These are phyloP conservation scores for Sus scrofa DNA, from an alignment of 2,113 vertebrate species.

Conservation along the genomic window DNA sequence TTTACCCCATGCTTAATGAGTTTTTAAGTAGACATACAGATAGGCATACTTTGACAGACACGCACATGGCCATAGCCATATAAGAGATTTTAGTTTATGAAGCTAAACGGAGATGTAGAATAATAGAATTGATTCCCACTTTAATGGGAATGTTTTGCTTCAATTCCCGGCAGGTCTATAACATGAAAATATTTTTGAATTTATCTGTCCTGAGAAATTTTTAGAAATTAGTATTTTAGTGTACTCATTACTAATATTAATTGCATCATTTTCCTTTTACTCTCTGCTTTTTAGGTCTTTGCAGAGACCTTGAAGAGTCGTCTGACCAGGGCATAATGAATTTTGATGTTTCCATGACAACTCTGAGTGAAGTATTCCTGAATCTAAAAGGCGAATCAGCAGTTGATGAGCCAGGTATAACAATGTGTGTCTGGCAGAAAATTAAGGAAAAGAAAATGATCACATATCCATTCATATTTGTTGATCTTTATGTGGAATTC, in stretches of 20 bases:
- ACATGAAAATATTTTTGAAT: background rate
- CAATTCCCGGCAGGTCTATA: background rate
- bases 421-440: background rate
- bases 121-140: background rate
- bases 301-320: conserved; percentile 90
- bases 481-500: background rate
- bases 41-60: no score
- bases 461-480: background rate
- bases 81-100: background rate
- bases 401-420: conserved; percentile 89
- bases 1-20: background rate
- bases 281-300: conserved; percentile 85
- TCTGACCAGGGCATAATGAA: conserved; percentile 87
- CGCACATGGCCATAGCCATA: no score
- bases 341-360: conserved; percentile 94
- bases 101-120: background rate
- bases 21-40: background rate
- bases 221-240: background rate
- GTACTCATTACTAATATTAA: background rate
- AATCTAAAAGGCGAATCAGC: conserved; percentile 90
- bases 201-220: background rate
- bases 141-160: background rate
- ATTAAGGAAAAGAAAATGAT: background rate
- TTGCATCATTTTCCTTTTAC: background rate
- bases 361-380: conserved; percentile 93